phyloP scores from a whole-genome alignment of 2,113 vertebrate genomes.

The Colistium nudipinnis region DNA sequence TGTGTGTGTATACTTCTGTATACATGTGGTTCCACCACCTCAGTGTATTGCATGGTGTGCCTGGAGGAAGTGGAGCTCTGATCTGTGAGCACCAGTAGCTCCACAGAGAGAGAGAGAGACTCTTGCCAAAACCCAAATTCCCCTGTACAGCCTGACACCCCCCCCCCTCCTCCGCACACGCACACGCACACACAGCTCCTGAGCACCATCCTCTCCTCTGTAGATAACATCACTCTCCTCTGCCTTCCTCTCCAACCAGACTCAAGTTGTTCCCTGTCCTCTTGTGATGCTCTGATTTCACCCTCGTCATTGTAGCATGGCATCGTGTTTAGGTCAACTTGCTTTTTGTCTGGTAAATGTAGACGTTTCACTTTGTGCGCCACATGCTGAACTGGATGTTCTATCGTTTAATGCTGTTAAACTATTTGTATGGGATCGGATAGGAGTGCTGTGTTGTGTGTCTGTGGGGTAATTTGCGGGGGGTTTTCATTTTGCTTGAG shows the following conservation, averaged over 20 bases:
- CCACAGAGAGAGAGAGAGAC: conserved; percentile 77
- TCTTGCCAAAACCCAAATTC: conserved; percentile 80
- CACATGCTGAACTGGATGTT: neutral
- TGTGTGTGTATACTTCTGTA: conserved; percentile 49
- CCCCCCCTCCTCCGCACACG: too few species aligned
- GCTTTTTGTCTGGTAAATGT: neutral
- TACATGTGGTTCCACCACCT: conserved; percentile 79
- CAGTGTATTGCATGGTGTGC: conserved; percentile 81
- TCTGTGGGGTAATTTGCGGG: neutral
- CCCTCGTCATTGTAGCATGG: neutral
- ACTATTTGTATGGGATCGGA: neutral
- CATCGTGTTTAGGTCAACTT: neutral
- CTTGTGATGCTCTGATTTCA: neutral
- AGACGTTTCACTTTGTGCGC: neutral
- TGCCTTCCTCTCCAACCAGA: conserved; percentile 1
- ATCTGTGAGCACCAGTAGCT: conserved; percentile 77
- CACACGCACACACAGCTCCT: too few species aligned
- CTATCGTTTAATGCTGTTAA: neutral
- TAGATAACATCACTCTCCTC: neutral
- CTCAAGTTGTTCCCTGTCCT: conserved; percentile 4
- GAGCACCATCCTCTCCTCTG: conserved; percentile 8
- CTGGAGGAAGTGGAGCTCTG: conserved; percentile 85
- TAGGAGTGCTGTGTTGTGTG: too few species aligned
- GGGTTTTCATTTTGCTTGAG: neutral
- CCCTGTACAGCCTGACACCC: conserved; percentile 54